A percentile compares a stretch with the other conserved stretches of the same genome.
phyloP scores from a whole-genome alignment of 2,888 invertebrate species.

The Thereva nobilitata region DNA sequence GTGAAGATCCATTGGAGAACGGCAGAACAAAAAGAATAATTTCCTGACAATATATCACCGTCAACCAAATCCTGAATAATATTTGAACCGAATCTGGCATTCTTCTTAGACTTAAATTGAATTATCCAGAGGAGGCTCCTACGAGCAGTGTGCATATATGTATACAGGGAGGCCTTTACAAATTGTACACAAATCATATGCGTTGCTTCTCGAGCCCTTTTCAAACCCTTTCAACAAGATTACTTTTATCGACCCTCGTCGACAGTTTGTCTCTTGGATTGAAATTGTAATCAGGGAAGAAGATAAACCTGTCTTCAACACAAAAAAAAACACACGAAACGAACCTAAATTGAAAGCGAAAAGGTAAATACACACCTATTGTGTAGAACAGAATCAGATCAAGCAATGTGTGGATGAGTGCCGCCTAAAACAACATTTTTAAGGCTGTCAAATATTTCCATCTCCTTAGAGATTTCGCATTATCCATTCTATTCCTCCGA shows the following conservation, averaged over 20 bases:
- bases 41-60: conserved; percentile 13
- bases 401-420: neutral
- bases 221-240: conserved; percentile 31
- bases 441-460: conserved; percentile 29
- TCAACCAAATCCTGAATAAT: no score
- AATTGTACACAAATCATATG: conserved; percentile 34
- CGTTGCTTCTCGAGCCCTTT: conserved; percentile 26
- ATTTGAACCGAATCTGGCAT: no score
- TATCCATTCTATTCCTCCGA: conserved; percentile 14
- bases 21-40: conserved; percentile 23
- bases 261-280: conserved; percentile 19
- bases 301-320: conserved; percentile 19
- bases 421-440: conserved; percentile 4
- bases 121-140: conserved; percentile 23
- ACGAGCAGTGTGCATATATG: no score
- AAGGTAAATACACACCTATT: conserved; percentile 19
- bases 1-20: conserved; percentile 5
- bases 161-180: conserved; percentile 1
- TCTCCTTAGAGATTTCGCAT: conserved; percentile 3
- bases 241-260: conserved; percentile 20
- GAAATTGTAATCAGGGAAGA: conserved; percentile 26
- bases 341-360: neutral
- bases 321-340: conserved; percentile 16
- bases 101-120: conserved; percentile 21
- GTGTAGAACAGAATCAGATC: neutral